phyloP scores from a whole-genome alignment of 2,888 invertebrate genomes.

The Scaptomyza flava region DNA sequence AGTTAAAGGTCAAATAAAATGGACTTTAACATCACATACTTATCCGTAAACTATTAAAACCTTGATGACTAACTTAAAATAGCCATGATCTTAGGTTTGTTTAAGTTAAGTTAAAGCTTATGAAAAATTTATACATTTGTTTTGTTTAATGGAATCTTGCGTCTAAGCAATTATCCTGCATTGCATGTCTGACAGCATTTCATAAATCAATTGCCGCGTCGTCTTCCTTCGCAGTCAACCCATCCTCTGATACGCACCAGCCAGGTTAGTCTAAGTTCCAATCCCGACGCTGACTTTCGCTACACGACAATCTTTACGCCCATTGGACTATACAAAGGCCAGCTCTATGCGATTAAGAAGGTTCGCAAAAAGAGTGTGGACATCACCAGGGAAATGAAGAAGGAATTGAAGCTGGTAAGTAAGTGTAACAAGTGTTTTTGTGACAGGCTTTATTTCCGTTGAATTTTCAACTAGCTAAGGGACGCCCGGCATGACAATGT shows the following conservation, averaged over 20 bases:
- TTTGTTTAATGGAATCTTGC: not conserved
- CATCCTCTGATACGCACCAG: conserved; percentile 91
- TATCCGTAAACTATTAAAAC: not conserved
- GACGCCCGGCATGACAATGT: conserved; percentile 96
- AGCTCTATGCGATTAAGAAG: conserved; percentile 94
- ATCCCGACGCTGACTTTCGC: conserved; percentile 94
- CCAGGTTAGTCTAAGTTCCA: conserved; percentile 96
- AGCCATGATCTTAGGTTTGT: not conserved
- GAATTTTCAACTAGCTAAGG: conserved; percentile 88
- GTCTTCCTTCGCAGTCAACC: conserved; percentile 83
- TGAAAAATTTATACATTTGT: not conserved
- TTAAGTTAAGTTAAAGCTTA: not conserved
- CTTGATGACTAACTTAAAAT: not conserved
- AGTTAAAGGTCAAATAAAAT: not conserved
- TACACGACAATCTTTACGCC: conserved; percentile 96
- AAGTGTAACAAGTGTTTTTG: not conserved
- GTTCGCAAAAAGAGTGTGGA: conserved; percentile 94
- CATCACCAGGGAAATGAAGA: conserved; percentile 95
- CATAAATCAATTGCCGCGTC: conserved; percentile 56
- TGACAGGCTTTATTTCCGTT: not conserved
- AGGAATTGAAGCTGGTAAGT: conserved; percentile 94
- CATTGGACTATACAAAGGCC: conserved; percentile 94
- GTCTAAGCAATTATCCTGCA: conserved; percentile 30
- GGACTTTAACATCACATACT: not conserved
- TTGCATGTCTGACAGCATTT: conserved; percentile 51